Base-by-base conservation (phyloP, 1,140 invertebrate genomes). In the Heliconius congener region DNA sequence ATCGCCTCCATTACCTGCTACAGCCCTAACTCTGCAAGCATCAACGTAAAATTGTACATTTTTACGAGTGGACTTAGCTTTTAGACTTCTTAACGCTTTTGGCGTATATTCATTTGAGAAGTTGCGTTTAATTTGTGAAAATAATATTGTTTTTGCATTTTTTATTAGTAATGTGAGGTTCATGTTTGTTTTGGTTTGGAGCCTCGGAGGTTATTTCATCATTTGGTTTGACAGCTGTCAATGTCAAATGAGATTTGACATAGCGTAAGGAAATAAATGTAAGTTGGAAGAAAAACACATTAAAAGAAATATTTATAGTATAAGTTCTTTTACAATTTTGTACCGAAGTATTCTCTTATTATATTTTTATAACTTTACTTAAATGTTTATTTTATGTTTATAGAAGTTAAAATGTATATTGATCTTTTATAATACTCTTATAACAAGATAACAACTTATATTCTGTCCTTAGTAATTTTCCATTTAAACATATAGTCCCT, bases 1-100 rank as follows among this genome's bases (percentile, higher is more conserved):
- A 95, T 99, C 96, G 2, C 99, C 99, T 9, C 99, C 99, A 74
- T 97, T 97, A 0, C 99, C 99, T 8, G 96, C 99, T 2, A 95
- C 88, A 2, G 96, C 95, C 79, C 95, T 90, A 0, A 97, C 93
- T 84, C 95, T 90, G 89, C 95, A 97, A 1, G 96, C 94, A 93
- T 98, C 97, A 13, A 97, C 94, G 89, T 97, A 97, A 89, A 95
- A 95, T 90, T 96, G 96, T 0, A 95, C 89, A 13, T 85, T 89
- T 34, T 87, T 83, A 11, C 90, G 79, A 0, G 84, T 90, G 30
- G 91, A 93, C 75, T 94, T 94, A 11, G 85, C 83, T 85, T 94
- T 94, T 6, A 94, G 85, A 78, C 93, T 94, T 11, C 92, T 81
- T 11, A 94, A 76, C 1, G 93, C 85, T 88, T 90, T 91, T 0